Evolutionary conservation across 2,797 vertebrate species (phyloP), one percentile per base, ranked within the genome.

Genomic region (Muraenolepis orangiensis): DNA sequence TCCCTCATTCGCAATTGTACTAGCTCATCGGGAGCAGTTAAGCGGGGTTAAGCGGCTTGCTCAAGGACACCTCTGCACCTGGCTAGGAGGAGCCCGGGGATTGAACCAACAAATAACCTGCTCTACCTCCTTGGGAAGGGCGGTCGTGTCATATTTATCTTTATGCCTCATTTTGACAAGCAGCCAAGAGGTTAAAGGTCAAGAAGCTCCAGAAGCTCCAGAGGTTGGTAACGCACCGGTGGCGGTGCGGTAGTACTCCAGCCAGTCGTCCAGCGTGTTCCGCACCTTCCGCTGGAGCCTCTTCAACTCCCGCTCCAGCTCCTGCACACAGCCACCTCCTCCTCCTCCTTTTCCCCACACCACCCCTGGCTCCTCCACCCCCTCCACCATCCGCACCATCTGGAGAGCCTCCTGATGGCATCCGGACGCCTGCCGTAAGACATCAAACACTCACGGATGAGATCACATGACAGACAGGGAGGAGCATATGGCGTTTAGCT

Each of bases 191-290:
- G 28, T 26, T 28, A 66, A 28, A 66, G 28, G 11, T n/a, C n/a
- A n/a, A 12, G 23, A 2, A 57, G 51, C 16, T 18, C 4, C 51
- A 28, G 61, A 14, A 66, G 61, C 8, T 10, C n/a, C 61, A 2
- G n/a, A 66, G 7, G 57, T 64, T 23, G 57, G 0, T 26, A 7
- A 1, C 8, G 26, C 87, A 95, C 94, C 94, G 4, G 91, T 74
- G 34, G 88, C 86, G 64, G 70, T 64, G 16, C 72, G 81, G 77
- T 94, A 94, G 84, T 85, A 88, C 42, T 80, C 68, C 90, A 95
- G 74, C 94, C 94, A 95, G 69, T 84, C 81, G 34, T 89, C 86
- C 71, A 92, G 34, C 46, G 78, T 84, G 70, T 76, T 89, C 75
- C 51, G 73, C 18, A 87, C 85, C 84, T 89, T 94, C 78, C 68